A percentile compares a stretch with the other conserved stretches of the same genome.
These are phyloP conservation scores for Temnothorax rugatulus DNA, from an alignment of 2,888 invertebrate genomes.

Conservation along the genomic window DNA sequence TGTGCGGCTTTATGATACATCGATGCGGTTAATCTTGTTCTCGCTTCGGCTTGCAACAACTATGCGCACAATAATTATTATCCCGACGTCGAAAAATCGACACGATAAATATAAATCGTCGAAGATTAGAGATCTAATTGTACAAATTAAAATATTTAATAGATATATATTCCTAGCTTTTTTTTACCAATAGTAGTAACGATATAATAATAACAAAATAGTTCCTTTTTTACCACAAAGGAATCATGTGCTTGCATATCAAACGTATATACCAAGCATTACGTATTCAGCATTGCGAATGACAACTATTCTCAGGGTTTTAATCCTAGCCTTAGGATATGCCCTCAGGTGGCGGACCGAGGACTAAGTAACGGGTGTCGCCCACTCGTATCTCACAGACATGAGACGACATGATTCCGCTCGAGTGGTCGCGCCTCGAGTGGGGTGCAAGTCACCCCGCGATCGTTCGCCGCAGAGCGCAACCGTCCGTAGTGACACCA, in stretches of 20 bases:
- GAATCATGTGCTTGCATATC: background rate
- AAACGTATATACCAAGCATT: too few relatives aligned
- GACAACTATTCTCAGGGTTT: constrained; percentile 4
- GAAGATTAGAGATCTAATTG: constrained; percentile 6
- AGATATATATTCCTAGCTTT: background rate
- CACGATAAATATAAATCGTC: background rate
- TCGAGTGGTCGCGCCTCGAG: constrained; percentile 50
- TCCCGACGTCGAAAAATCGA: background rate
- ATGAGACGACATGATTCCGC: constrained; percentile 50
- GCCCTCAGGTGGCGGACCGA: constrained; percentile 13
- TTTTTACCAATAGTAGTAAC: background rate
- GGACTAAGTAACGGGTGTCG: constrained; percentile 31
- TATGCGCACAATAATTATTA: background rate
- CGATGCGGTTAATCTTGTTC: constrained; percentile 32
- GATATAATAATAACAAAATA: background rate
- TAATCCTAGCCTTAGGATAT: background rate
- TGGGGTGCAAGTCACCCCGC: constrained; percentile 83
- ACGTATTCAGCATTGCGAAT: background rate
- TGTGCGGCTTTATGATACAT: constrained; percentile 42
- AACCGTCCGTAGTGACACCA: constrained; percentile 80
- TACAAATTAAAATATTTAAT: constrained; percentile 2
- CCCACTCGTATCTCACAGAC: constrained; percentile 11
- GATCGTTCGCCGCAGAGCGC: constrained; percentile 82
- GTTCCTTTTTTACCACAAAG: background rate
- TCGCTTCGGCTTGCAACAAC: constrained; percentile 7